Base-by-base conservation (phyloP, 2,113 vertebrate species). In the Aldabrachelys gigantea region DNA sequence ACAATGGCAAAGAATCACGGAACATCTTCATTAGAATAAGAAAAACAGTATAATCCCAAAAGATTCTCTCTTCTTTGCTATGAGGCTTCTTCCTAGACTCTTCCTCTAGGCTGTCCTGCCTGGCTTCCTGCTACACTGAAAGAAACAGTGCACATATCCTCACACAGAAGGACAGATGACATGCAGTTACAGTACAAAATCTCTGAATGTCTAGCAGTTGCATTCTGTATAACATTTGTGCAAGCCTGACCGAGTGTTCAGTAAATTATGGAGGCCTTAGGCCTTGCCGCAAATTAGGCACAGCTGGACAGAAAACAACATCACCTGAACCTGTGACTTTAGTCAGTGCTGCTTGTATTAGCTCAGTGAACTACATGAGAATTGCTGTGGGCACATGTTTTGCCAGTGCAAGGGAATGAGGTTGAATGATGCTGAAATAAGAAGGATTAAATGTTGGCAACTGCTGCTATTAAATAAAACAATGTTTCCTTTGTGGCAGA, bases 401-500 rank as follows among this genome's bases (percentile, higher is more conserved):
- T 95, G 29, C 56, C 89, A 86, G 62, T 22, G 13, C 56, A 86
- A 89, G 80, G 87, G 96, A 96, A 91, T 90, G 72, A 93, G 82
- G 7, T 53, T 82, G 80, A 62, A 84, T 95, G 87, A 95, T 62
- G 47, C 47, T 72, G 90, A 96, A 95, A 92, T 92, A 94, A 96
- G 17, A 52, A 89, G 85, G 82, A 95, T 95, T 94, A 96, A 90
- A 96, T 94, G 93, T 84, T 76, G 91, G 89, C 87, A 94, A 89
- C 82, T 89, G 82, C 89, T 89, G 31, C 88, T 87, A 94, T 94
- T 96, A 95, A 95, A 94, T 95, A 84, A 57, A 93, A 84, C 72
- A 4, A 54, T 69, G 35, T 92, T 96, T 91, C 17, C 78, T 89
- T 78, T 56, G 56, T 53, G 29, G 21, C 17, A 2, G 69, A n/a